phyloP scores from a whole-genome alignment of 35 echinoderm and acorn worm genomes.

The Amphiura filiformis region DNA sequence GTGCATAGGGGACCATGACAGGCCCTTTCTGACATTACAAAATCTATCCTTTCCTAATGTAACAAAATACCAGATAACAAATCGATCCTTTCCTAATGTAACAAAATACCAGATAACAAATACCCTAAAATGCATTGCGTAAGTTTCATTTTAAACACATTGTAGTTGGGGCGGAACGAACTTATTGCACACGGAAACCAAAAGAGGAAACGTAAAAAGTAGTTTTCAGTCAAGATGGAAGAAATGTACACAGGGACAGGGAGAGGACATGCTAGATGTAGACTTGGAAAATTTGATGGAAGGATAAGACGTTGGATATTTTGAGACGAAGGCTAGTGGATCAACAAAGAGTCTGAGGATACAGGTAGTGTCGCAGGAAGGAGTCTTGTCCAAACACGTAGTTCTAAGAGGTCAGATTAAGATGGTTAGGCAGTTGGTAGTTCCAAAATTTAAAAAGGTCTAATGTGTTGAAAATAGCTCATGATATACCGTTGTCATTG shows the following conservation, averaged over 20 bases:
- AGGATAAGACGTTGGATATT: neutral
- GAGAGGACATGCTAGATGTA: neutral
- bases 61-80: no score
- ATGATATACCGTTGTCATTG: slow-evolving; percentile 34
- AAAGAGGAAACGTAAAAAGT: neutral
- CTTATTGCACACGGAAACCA: no score
- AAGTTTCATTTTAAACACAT: no score
- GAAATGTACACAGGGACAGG: neutral
- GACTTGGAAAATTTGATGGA: neutral
- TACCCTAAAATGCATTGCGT: no score
- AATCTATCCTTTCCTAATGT: no score
- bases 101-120: no score
- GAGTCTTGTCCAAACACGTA: neutral
- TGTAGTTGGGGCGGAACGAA: no score
- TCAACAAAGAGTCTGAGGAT: neutral
- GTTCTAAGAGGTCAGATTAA: neutral
- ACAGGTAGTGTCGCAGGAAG: neutral
- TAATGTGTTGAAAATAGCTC: slow-evolving; percentile 10
- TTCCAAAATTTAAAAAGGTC: neutral
- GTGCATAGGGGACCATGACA: no score
- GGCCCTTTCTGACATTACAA: no score
- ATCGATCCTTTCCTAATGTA: no score
- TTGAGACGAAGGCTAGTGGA: neutral
- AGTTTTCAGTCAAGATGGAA: neutral
- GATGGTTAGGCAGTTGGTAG: neutral